Evolutionary conservation across 2,888 invertebrate species (phyloP).

Genomic region (Drosophila cyrtoloma): DNA sequence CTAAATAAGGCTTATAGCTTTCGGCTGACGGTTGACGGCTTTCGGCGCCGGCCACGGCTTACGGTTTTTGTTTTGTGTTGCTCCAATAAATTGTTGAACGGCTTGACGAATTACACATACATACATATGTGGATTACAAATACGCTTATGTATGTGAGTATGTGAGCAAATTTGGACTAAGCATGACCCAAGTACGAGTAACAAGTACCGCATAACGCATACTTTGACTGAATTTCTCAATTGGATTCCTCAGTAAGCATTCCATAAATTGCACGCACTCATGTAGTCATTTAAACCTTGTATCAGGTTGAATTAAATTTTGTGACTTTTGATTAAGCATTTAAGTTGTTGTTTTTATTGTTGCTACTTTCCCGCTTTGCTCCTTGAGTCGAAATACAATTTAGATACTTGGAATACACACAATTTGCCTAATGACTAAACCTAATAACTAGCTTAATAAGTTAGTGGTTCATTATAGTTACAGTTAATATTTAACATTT

Average conservation of each 20-base stretch:
- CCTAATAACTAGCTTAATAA: slow-evolving; percentile 41
- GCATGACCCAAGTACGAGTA: neutral
- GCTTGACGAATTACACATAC: slow-evolving; percentile 9
- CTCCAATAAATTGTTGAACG: slow-evolving; percentile 12
- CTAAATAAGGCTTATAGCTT: neutral
- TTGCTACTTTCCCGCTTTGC: slow-evolving; percentile 18
- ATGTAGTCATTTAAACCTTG: neutral
- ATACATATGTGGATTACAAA: slow-evolving; percentile 8
- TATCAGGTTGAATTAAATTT: slow-evolving; percentile 1
- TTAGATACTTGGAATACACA: slow-evolving; percentile 30
- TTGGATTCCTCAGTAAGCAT: neutral
- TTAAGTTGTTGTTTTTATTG: neutral
- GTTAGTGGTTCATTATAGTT: slow-evolving; percentile 56
- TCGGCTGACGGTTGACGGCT: neutral
- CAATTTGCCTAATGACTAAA: slow-evolving; percentile 31
- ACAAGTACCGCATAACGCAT: neutral
- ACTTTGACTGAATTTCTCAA: neutral
- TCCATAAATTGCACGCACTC: slow-evolving; percentile 4
- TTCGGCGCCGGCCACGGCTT: neutral
- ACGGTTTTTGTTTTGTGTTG: slow-evolving; percentile 4
- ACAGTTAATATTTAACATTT: slow-evolving; percentile 70
- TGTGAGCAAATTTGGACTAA: slow-evolving; percentile 12
- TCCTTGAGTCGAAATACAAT: slow-evolving; percentile 34
- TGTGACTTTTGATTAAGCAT: slow-evolving; percentile 19
- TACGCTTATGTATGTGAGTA: slow-evolving; percentile 5